Percentiles rank a stretch among this genome's conserved stretches.
phyloP scores from a whole-genome alignment of 2,113 vertebrate species.

The Pseudorasbora parva region DNA sequence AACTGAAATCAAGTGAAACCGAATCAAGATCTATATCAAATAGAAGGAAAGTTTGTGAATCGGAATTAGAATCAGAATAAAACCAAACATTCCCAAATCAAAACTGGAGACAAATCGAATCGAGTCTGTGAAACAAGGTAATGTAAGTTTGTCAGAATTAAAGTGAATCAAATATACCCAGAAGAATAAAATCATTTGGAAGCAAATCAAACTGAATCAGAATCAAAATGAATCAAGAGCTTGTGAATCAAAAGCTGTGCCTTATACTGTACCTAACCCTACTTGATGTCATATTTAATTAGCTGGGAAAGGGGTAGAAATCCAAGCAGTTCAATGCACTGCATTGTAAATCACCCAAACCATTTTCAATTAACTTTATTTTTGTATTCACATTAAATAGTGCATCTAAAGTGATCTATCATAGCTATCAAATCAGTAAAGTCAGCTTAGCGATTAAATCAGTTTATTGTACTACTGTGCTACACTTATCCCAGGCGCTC shows the following conservation, averaged over 20 bases:
- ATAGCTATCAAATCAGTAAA: neutral
- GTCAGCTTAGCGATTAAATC: constrained; percentile 15
- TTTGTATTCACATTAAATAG: neutral
- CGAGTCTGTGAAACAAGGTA: neutral
- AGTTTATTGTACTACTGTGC: neutral
- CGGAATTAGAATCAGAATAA: neutral
- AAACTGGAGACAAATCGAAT: neutral
- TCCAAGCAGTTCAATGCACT: neutral
- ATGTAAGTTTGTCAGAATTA: neutral
- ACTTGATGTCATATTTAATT: neutral
- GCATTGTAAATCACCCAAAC: neutral
- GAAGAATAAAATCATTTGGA: neutral
- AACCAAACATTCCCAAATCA: neutral
- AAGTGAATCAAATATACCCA: neutral
- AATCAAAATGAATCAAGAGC: neutral
- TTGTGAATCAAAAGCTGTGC: neutral
- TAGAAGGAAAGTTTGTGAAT: neutral
- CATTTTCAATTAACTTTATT: too few species aligned
- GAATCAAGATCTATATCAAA: neutral
- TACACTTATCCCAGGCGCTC: neutral
- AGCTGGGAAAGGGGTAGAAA: neutral
- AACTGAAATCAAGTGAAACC: neutral
- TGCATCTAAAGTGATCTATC: neutral
- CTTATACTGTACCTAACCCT: neutral
- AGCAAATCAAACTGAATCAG: neutral